A percentile compares a stretch with the other conserved stretches of the same genome.
Evolutionary conservation across 1,140 invertebrate genomes (phyloP).

Genomic region (Drosophila arizonae): DNA sequence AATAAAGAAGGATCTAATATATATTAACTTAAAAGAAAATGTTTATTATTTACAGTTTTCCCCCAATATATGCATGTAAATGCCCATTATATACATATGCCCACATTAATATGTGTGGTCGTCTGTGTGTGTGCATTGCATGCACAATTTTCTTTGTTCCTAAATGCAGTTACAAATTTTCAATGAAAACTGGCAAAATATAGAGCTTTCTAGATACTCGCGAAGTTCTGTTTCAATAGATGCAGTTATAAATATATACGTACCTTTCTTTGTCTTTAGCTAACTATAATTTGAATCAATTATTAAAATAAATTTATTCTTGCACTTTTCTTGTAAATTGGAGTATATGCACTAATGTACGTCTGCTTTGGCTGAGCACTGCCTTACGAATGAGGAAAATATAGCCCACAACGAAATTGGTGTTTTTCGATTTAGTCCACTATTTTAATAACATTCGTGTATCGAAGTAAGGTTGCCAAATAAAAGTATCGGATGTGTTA

Average conservation of each 20-base stretch:
- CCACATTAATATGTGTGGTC: background rate
- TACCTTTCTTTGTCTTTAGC: slow-evolving; percentile 15
- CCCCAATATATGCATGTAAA: no score
- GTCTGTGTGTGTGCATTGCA: background rate
- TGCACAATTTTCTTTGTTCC: slow-evolving; percentile 4
- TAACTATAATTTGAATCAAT: slow-evolving; percentile 16
- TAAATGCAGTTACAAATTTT: background rate
- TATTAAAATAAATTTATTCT: slow-evolving; percentile 3
- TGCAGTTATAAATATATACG: background rate
- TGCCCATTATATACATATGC: no score
- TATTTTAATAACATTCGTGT: background rate
- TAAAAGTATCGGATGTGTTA: background rate
- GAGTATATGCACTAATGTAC: background rate
- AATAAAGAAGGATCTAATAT: no score
- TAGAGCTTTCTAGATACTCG: background rate
- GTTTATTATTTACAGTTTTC: no score
- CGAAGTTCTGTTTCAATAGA: background rate
- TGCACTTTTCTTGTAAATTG: background rate
- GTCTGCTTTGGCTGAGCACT: slow-evolving; percentile 29
- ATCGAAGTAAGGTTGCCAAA: background rate
- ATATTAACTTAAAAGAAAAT: no score
- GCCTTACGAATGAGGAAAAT: slow-evolving; percentile 15
- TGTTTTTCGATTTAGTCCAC: background rate
- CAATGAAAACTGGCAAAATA: background rate
- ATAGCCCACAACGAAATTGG: background rate